Base-by-base conservation (phyloP, 2,797 vertebrate genomes). In the Lerista edwardsae region DNA sequence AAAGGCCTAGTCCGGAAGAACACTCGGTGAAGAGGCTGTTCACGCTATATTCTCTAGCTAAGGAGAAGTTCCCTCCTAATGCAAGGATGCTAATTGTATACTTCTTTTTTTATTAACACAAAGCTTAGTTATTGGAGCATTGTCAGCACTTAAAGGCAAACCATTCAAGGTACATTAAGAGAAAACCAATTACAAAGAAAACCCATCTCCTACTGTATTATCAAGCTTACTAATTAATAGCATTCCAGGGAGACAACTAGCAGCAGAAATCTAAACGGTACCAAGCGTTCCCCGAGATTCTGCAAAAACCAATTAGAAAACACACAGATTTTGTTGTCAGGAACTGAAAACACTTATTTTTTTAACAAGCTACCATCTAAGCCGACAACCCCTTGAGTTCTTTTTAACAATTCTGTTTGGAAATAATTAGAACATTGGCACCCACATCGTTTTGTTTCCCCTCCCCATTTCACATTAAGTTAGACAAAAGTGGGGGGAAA, bases 161-260 rank as follows among this genome's bases (percentile, higher is more conserved):
- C 88, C 80, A 92, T 91, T 91, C 87, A 90, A 90, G 89, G 87
- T 89, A 93, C 91, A 95, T 93, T 94, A 95, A 93, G 64, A 19
- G 75, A 90, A 55, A 89, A 80, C 82, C 94, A 95, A 94, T 95
- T 95, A 93, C 83, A 94, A 91, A 71, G 73, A 94, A 95, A 95
- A 92, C 65, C n/a, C 87, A 90, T 91, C 84, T 91, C 89, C 91
- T 83, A 71, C 29, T 93, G 88, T 92, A 91, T 93, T 93, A 93
- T 92, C 94, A 92, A 91, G 93, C 89, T 93, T 92, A 90, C 92
- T 91, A 95, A 95, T 95, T 93, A 95, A 90, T 80, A 86, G 86
- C n/a, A 92, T 90, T 91, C 89, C 85, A 87, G 78, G 91, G 86
- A 90, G 61, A 85, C 65, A 92, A 90, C 79, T 79, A 91, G 91